phyloP scores from a whole-genome alignment of 2,113 vertebrate species.

The Lampris incognitus region DNA sequence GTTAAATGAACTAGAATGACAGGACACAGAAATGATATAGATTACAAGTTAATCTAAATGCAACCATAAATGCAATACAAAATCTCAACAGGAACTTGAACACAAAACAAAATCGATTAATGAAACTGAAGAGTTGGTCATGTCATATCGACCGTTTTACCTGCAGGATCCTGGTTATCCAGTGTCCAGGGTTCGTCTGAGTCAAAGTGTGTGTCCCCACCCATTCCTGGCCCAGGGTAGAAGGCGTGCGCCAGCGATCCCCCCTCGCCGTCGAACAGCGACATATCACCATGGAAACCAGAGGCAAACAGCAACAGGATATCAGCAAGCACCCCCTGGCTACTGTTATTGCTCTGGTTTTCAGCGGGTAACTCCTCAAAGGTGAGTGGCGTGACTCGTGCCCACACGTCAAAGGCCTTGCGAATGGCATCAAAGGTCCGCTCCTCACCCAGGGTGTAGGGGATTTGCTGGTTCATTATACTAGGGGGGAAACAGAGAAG shows the following conservation, averaged over 20 bases:
- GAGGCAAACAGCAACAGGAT: constrained; percentile 96
- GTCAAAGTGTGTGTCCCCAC: constrained; percentile 95
- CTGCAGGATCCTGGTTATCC: constrained; percentile 85
- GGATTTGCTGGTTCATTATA: constrained; percentile 89
- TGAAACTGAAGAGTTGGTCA: too few relatives aligned
- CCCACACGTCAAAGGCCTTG: constrained; percentile 90
- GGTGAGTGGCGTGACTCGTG: constrained; percentile 86
- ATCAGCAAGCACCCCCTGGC: constrained; percentile 85
- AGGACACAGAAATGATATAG: too few relatives aligned
- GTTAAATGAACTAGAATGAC: too few relatives aligned
- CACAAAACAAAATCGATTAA: too few relatives aligned
- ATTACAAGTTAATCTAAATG: too few relatives aligned
- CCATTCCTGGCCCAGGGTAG: constrained; percentile 93
- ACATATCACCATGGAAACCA: constrained; percentile 96
- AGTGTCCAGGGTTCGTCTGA: constrained; percentile 96
- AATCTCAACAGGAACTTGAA: too few relatives aligned
- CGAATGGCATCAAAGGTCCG: constrained; percentile 83
- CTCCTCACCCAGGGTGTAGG: constrained; percentile 82
- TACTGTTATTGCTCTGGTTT: constrained; percentile 76
- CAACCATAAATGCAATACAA: too few relatives aligned
- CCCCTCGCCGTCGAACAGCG: constrained; percentile 92
- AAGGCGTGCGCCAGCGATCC: constrained; percentile 96
- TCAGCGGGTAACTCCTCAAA: constrained; percentile 88
- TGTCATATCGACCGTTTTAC: constrained; percentile 74
- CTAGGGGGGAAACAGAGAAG: constrained; percentile 68